phyloP scores from a whole-genome alignment of 2,113 vertebrate genomes.

The Ginglymostoma cirratum region DNA sequence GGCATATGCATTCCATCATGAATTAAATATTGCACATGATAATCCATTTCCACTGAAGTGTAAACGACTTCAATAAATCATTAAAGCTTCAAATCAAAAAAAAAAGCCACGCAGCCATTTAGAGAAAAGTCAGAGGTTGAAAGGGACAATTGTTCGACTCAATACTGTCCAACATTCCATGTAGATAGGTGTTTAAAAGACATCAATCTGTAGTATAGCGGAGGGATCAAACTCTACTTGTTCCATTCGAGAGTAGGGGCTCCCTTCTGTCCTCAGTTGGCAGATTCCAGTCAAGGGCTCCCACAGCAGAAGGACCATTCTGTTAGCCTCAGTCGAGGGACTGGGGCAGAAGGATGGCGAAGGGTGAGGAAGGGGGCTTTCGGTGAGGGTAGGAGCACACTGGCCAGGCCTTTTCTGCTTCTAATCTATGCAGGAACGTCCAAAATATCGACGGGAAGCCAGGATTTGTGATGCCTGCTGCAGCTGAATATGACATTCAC shows the following conservation, averaged over 20 bases:
- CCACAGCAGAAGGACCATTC: not conserved
- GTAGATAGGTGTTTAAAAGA: constrained; percentile 42
- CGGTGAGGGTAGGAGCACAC: not conserved
- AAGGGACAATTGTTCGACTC: constrained; percentile 46
- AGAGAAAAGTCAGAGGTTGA: constrained; percentile 41
- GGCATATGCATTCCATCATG: constrained; percentile 59
- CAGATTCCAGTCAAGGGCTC: not conserved
- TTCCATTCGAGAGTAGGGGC: not conserved
- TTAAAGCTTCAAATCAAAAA: constrained; percentile 52
- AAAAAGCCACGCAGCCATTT: constrained; percentile 40
- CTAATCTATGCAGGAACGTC: not conserved
- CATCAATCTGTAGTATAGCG: not conserved
- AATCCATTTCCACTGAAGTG: constrained; percentile 52
- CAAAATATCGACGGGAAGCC: not conserved
- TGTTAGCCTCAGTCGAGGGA: not conserved
- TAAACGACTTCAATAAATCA: constrained; percentile 59
- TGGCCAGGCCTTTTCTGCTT: not conserved
- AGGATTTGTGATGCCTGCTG: not conserved
- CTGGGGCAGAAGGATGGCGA: not conserved
- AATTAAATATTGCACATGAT: constrained; percentile 63
- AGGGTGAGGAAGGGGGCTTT: not conserved
- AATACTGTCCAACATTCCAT: constrained; percentile 42
- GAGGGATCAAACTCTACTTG: not conserved
- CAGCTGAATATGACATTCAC: not conserved
- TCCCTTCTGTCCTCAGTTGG: not conserved